phyloP scores from a whole-genome alignment of 2,888 invertebrate genomes.

The Callosobruchus maculatus region DNA sequence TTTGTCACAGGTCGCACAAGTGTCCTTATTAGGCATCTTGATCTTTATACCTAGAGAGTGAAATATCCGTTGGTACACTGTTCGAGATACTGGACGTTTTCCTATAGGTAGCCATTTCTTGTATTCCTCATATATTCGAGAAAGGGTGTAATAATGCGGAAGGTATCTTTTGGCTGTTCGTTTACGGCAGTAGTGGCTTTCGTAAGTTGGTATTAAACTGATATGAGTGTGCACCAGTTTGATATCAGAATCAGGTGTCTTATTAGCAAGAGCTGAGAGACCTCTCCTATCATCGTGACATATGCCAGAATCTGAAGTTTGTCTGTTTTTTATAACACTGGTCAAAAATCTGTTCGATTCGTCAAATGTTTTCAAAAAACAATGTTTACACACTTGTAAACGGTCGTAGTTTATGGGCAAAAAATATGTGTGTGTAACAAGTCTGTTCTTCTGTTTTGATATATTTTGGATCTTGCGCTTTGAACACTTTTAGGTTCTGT shows the following conservation, averaged over 20 bases:
- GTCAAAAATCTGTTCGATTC: constrained; percentile 4
- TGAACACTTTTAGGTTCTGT: not conserved
- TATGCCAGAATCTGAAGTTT: not conserved
- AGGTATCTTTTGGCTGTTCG: not conserved
- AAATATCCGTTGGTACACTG: constrained; percentile 7
- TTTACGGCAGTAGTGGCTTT: no score
- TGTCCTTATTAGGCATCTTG: constrained; percentile 11
- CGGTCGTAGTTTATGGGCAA: no score
- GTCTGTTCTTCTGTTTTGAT: no score
- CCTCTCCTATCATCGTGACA: constrained; percentile 4
- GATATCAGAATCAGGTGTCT: not conserved
- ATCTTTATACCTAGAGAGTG: constrained; percentile 5
- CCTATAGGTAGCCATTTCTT: not conserved
- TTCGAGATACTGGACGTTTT: constrained; percentile 5
- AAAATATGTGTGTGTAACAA: no score
- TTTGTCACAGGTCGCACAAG: constrained; percentile 11
- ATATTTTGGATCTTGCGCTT: not conserved
- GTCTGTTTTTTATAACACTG: constrained; percentile 7
- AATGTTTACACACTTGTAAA: constrained; percentile 4
- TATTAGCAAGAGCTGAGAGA: not conserved
- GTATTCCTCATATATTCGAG: constrained; percentile 1
- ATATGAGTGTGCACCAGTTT: no score
- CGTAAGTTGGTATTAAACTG: no score
- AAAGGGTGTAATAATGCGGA: constrained; percentile 1
- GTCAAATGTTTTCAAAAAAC: constrained; percentile 5